A percentile compares a stretch with the other conserved stretches of the same genome.
Conservation (phyloP, 2,113 vertebrate species). For the Phyllostomus discolor region DNA sequence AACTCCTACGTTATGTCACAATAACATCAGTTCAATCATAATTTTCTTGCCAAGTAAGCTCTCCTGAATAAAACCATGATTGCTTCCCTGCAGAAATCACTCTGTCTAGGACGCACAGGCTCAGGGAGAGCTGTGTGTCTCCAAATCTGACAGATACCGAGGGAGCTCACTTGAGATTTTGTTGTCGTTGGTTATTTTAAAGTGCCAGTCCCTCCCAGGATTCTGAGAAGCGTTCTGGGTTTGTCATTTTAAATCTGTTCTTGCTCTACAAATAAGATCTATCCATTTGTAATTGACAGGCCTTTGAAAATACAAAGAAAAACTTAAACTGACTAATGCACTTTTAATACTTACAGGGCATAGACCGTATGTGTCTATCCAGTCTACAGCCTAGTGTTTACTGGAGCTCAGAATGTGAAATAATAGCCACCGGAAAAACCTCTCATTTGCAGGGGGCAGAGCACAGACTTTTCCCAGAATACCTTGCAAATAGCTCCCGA, state of each 20-base stretch:
- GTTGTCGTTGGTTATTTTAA: background rate
- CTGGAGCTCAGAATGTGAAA: background rate
- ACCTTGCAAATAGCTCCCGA: background rate
- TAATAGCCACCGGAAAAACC: background rate
- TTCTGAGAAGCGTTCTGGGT: slow-evolving; percentile 43
- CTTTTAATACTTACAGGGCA: slow-evolving; percentile 45
- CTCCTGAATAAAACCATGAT: slow-evolving; percentile 57
- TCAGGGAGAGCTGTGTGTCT: background rate
- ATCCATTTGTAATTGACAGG: slow-evolving; percentile 44
- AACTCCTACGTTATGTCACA: slow-evolving; percentile 54
- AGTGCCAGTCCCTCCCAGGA: slow-evolving; percentile 22
- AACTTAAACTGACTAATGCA: slow-evolving; percentile 37
- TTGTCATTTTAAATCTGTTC: slow-evolving; percentile 63
- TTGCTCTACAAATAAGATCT: slow-evolving; percentile 56
- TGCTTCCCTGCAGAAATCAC: slow-evolving; percentile 59
- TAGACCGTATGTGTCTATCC: background rate
- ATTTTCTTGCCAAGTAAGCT: slow-evolving; percentile 62
- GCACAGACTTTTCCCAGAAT: background rate
- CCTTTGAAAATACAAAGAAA: slow-evolving; percentile 48
- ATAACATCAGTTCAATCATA: slow-evolving; percentile 52
- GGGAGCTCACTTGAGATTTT: slow-evolving; percentile 17
- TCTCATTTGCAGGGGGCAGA: background rate
- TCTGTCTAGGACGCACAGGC: slow-evolving; percentile 10
- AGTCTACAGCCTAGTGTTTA: background rate
- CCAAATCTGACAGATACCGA: slow-evolving; percentile 20